These are phyloP conservation scores for Agonum fuliginosum DNA, from an alignment of 2,888 invertebrate genomes.

Conservation along the genomic window DNA sequence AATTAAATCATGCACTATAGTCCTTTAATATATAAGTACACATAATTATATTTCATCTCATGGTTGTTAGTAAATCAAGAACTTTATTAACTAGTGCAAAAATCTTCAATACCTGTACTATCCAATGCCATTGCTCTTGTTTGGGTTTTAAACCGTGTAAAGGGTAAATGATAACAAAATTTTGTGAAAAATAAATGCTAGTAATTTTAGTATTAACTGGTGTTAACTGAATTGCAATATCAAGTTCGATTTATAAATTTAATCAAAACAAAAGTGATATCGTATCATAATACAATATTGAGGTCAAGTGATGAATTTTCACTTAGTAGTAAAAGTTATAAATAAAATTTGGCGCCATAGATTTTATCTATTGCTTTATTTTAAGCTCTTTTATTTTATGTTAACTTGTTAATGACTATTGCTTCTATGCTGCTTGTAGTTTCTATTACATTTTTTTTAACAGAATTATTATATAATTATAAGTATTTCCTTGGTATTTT, in stretches of 20 bases:
- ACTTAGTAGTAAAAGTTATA: constrained; percentile 10
- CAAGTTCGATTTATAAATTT: neutral
- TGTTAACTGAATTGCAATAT: constrained; percentile 20
- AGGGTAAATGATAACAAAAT: neutral
- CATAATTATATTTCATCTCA: too few species aligned
- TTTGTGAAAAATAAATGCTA: neutral
- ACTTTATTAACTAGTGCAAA: too few species aligned
- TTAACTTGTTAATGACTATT: too few species aligned
- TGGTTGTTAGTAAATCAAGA: too few species aligned
- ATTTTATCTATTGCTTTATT: neutral
- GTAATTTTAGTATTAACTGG: neutral
- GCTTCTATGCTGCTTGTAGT: too few species aligned
- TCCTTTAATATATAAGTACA: too few species aligned
- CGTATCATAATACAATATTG: neutral
- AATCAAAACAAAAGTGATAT: constrained; percentile 23
- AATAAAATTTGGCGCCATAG: constrained; percentile 16
- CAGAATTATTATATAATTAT: too few species aligned
- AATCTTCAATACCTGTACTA: too few species aligned
- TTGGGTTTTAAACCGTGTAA: neutral
- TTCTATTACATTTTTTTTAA: too few species aligned
- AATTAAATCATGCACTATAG: too few species aligned
- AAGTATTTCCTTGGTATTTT: too few species aligned
- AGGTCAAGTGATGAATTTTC: constrained; percentile 35
- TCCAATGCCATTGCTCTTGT: neutral
- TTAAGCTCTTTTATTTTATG: neutral